These are phyloP conservation scores for Prunella fulvescens DNA, from an alignment of 2,113 vertebrate genomes.

Conservation along the genomic window DNA sequence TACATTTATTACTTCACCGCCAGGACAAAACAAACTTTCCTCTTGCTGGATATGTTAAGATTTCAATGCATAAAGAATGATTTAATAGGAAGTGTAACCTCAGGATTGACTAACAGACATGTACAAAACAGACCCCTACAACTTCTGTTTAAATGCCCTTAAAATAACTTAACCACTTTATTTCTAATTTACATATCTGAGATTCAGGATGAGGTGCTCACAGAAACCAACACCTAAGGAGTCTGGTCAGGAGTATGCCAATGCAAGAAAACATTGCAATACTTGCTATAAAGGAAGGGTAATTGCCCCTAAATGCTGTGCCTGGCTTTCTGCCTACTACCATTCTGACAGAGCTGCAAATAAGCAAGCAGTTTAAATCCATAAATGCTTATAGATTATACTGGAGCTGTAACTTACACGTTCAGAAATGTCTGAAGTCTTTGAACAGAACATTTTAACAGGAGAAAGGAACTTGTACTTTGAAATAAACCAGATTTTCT, in stretches of 20 bases:
- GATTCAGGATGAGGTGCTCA: constrained; percentile 29
- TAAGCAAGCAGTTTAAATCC: constrained; percentile 14
- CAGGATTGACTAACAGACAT: not conserved
- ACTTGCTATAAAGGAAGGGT: not conserved
- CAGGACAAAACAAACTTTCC: not conserved
- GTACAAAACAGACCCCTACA: constrained; percentile 32
- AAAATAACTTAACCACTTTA: constrained; percentile 18
- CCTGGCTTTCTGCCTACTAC: not conserved
- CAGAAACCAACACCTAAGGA: constrained; percentile 9
- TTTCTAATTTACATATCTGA: constrained; percentile 13
- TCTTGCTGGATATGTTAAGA: not conserved
- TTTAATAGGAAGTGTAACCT: not conserved
- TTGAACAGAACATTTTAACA: constrained; percentile 3
- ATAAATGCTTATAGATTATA: not conserved
- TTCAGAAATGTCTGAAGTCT: not conserved
- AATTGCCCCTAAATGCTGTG: not conserved
- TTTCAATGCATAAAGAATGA: not conserved
- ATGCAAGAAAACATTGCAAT: not conserved
- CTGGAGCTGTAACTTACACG: not conserved
- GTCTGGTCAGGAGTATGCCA: constrained; percentile 15
- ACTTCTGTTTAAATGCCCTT: constrained; percentile 29
- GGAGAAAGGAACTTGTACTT: not conserved
- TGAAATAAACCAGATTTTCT: constrained; percentile 50
- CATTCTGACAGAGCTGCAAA: not conserved
- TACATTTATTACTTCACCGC: not conserved